phyloP scores from a whole-genome alignment of 2,797 vertebrate genomes.

The Oophaga sylvatica region DNA sequence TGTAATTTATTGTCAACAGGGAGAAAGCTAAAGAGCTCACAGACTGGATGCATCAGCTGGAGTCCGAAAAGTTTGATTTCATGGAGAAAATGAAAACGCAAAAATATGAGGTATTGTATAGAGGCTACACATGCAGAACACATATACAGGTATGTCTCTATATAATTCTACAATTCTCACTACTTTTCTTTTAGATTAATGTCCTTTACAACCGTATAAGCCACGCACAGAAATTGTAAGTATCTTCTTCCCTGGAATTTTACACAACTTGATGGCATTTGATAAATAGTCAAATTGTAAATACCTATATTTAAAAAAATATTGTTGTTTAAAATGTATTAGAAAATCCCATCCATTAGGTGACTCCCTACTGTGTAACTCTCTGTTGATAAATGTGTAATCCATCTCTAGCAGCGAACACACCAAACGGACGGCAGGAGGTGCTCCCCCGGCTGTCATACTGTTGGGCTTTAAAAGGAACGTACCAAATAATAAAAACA shows the following conservation, averaged over 20 bases:
- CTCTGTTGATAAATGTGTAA: too few species aligned
- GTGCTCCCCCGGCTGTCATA: too few species aligned
- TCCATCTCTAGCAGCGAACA: too few species aligned
- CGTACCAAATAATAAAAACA: too few species aligned
- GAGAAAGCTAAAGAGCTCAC: constrained; percentile 81
- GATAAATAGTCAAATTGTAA: too few species aligned
- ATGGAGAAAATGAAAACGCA: constrained; percentile 82
- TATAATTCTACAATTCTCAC: neutral
- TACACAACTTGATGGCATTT: too few species aligned
- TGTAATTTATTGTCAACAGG: constrained; percentile 64
- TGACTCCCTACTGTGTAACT: too few species aligned
- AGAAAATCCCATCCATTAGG: too few species aligned
- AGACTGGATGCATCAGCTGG: constrained; percentile 82
- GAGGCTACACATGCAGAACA: neutral
- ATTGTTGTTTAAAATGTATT: too few species aligned
- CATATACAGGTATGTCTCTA: neutral
- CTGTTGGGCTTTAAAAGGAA: too few species aligned
- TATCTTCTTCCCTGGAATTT: constrained; percentile 48
- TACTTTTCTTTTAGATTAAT: constrained; percentile 77
- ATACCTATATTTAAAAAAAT: too few species aligned
- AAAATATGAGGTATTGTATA: constrained; percentile 80
- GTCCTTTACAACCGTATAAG: constrained; percentile 87
- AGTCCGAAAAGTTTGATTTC: constrained; percentile 88
- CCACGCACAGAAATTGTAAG: constrained; percentile 91
- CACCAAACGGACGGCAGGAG: too few species aligned